phyloP scores from a whole-genome alignment of 2,888 invertebrate species.

The Volucella inanis region DNA sequence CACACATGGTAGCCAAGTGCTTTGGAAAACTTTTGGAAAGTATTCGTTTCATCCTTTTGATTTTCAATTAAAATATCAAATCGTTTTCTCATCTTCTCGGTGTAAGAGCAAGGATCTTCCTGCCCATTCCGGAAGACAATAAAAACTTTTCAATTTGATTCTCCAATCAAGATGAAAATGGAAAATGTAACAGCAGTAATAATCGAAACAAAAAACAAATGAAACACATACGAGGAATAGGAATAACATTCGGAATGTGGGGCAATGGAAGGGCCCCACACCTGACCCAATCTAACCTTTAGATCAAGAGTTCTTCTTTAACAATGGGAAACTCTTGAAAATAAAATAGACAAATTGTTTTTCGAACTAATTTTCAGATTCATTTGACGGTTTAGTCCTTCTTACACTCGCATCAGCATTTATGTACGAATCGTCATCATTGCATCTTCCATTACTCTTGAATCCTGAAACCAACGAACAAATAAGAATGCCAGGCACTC shows the following conservation, averaged over 20 bases:
- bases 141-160: conserved; percentile 61
- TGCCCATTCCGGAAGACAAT: conserved; percentile 22
- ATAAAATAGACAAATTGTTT: conserved; percentile 54
- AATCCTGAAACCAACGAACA: conserved; percentile 23
- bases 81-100: conserved; percentile 49
- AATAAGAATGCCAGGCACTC: conserved; percentile 22
- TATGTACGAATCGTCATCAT: background rate
- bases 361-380: conserved; percentile 55
- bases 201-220: conserved; percentile 44
- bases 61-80: conserved; percentile 74
- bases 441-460: background rate
- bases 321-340: background rate
- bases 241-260: no score
- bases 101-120: conserved; percentile 18
- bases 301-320: no score
- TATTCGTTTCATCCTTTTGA: conserved; percentile 54
- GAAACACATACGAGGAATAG: conserved; percentile 2
- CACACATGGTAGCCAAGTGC: conserved; percentile 16
- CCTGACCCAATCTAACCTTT: no score
- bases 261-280: no score
- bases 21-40: conserved; percentile 26
- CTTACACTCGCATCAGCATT: conserved; percentile 32
- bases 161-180: conserved; percentile 65
- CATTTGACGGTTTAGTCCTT: conserved; percentile 27
- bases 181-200: conserved; percentile 57